Percentiles rank a stretch among this genome's conserved stretches.
Evolutionary conservation across 2,113 vertebrate genomes (phyloP).

Genomic region (Mobula hypostoma): DNA sequence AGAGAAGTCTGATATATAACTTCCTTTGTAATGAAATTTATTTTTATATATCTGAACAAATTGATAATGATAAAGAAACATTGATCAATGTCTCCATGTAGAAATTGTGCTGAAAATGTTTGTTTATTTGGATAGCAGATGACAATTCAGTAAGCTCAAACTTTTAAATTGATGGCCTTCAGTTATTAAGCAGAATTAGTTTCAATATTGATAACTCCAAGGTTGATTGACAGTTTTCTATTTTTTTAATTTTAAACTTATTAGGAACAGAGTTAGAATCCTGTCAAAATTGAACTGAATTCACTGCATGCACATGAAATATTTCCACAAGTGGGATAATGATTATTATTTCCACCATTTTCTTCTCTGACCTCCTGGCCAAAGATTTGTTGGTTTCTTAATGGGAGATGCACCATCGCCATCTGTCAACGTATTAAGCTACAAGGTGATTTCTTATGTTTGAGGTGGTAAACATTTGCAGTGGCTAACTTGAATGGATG

Average conservation of each 20-base stretch:
- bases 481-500: not conserved
- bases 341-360: not conserved
- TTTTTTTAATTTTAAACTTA: not conserved
- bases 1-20: slow-evolving; percentile 7
- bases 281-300: not conserved
- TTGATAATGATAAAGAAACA: not conserved
- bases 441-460: not conserved
- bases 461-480: not conserved
- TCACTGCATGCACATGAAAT: not conserved
- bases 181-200: not conserved
- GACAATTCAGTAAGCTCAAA: not conserved
- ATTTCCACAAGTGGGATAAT: not conserved
- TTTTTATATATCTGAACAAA: slow-evolving; percentile 18
- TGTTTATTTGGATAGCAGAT: not conserved
- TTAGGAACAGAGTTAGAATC: not conserved
- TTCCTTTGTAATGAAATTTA: slow-evolving; percentile 18
- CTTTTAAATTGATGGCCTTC: not conserved
- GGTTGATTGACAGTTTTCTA: not conserved
- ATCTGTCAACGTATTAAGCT: not conserved
- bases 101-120: not conserved
- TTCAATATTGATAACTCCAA: not conserved
- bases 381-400: not conserved
- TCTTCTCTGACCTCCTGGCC: not conserved
- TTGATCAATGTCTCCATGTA: not conserved
- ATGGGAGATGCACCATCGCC: not conserved